phyloP scores from a whole-genome alignment of 1,140 invertebrate genomes.

The Colletes latitarsis region DNA sequence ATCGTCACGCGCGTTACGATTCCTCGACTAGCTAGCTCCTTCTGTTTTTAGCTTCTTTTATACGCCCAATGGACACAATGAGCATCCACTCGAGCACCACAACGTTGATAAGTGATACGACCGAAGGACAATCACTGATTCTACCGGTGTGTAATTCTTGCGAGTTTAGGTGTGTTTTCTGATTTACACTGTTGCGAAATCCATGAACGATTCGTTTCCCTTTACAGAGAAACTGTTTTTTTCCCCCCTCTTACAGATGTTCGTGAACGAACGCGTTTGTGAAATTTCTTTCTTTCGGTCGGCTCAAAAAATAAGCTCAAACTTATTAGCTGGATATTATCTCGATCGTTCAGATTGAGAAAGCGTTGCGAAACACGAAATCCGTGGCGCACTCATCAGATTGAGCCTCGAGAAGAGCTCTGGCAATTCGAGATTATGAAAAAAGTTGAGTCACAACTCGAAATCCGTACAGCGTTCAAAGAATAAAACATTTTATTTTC shows the following conservation, averaged over 20 bases:
- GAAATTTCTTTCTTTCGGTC: too few species aligned
- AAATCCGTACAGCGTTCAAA: too few species aligned
- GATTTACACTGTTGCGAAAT: background rate
- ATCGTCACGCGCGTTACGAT: background rate
- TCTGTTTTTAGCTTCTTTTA: conserved; percentile 2
- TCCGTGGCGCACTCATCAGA: too few species aligned
- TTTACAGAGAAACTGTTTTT: background rate
- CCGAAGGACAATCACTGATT: background rate
- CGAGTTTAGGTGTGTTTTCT: background rate
- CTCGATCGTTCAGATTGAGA: background rate
- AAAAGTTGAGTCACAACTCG: too few species aligned
- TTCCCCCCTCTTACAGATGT: too few species aligned
- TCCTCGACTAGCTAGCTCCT: background rate
- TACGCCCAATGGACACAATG: conserved; percentile 11
- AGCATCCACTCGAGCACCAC: background rate
- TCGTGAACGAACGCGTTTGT: too few species aligned
- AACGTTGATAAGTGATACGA: conserved; percentile 7
- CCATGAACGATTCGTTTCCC: background rate
- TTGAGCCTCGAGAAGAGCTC: too few species aligned
- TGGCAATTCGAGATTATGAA: too few species aligned
- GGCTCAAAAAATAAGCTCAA: too few species aligned
- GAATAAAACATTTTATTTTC: too few species aligned
- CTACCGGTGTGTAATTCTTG: too few species aligned
- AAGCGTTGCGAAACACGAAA: background rate
- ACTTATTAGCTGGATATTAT: background rate